These are phyloP conservation scores for Myotis findleyi DNA, from an alignment of 2,797 vertebrate species.

Conservation along the genomic window DNA sequence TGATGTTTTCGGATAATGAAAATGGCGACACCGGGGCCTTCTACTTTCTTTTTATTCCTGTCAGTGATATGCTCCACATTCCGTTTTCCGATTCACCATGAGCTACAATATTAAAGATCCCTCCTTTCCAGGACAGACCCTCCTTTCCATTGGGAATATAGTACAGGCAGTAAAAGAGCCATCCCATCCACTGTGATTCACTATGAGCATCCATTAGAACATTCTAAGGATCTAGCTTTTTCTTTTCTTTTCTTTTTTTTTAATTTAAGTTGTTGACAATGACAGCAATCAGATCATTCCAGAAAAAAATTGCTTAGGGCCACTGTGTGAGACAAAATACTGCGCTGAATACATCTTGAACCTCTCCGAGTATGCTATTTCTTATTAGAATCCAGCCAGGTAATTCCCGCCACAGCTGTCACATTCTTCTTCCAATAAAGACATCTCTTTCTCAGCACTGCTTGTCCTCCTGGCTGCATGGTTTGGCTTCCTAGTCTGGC, in stretches of 20 bases:
- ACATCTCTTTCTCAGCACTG: neutral
- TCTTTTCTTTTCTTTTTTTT: no score
- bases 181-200: neutral
- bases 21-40: neutral
- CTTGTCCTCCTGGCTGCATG: neutral
- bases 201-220: neutral
- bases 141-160: neutral
- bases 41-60: neutral
- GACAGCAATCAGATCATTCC: neutral
- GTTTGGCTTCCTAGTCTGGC: neutral
- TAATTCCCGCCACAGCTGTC: neutral
- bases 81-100: neutral
- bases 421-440: neutral
- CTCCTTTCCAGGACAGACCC: neutral
- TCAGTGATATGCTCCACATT: neutral
- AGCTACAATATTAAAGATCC: neutral
- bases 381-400: slow-evolving; percentile 6
- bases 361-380: neutral
- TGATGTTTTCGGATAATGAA: neutral
- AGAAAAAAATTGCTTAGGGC: neutral
- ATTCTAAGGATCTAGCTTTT: neutral
- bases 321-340: neutral
- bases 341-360: neutral
- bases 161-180: neutral
- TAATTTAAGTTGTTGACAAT: neutral